phyloP scores from a whole-genome alignment of 2,113 vertebrate genomes.

The Cavia aperea region DNA sequence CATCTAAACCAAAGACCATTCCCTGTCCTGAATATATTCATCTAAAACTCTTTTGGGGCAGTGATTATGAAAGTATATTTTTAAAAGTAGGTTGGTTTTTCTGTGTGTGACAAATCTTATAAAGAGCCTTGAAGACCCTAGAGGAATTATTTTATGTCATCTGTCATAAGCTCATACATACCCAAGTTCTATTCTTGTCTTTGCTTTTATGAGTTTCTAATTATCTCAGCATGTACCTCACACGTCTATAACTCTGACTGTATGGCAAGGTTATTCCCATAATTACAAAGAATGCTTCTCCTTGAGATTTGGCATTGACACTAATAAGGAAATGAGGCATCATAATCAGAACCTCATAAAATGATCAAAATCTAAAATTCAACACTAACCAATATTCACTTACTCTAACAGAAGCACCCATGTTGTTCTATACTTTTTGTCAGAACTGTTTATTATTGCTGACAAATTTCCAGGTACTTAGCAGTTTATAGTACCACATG shows the following conservation, averaged over 20 bases:
- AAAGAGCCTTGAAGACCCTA: neutral
- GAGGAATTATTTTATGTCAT: neutral
- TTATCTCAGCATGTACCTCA: neutral
- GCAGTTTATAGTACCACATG: neutral
- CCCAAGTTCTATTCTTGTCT: neutral
- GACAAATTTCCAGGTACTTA: neutral
- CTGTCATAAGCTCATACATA: neutral
- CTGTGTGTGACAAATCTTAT: neutral
- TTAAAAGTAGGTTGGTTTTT: neutral
- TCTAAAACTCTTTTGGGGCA: neutral
- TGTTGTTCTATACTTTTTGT: neutral
- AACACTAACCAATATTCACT: neutral
- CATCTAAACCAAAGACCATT: neutral
- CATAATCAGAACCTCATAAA: neutral
- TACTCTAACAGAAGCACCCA: neutral
- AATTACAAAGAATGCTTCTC: neutral
- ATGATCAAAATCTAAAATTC: neutral
- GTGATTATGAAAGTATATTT: neutral
- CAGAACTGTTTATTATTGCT: neutral
- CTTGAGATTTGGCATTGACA: neutral
- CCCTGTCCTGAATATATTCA: neutral
- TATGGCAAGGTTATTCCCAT: neutral
- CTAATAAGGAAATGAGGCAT: neutral
- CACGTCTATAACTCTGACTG: neutral
- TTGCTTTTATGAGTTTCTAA: slow-evolving; percentile 17